Conservation (phyloP, 2,888 invertebrate species). For the Atethmia centrago region DNA sequence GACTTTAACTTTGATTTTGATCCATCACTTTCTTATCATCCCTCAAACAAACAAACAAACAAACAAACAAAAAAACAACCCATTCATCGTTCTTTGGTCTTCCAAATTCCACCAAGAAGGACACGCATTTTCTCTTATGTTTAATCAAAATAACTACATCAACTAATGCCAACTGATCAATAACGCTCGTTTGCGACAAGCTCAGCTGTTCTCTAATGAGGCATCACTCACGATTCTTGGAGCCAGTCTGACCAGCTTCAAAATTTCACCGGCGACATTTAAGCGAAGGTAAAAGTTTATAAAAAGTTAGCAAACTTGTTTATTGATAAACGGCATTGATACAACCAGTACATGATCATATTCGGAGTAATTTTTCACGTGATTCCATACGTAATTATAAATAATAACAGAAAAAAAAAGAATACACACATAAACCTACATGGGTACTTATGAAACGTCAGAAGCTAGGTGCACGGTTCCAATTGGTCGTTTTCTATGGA, state of each 20-base stretch:
- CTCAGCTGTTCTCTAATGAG: conserved; percentile 30
- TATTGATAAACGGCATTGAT: conserved; percentile 53
- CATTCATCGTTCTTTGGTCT: background rate
- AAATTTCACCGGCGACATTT: conserved; percentile 67
- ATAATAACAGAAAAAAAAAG: too few relatives aligned
- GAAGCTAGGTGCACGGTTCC: too few relatives aligned
- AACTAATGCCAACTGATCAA: background rate
- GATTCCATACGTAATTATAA: background rate
- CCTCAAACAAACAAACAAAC: background rate
- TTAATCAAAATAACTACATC: background rate
- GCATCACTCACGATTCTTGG: conserved; percentile 35
- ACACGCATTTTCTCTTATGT: background rate
- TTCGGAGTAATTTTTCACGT: conserved; percentile 34
- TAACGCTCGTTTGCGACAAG: background rate
- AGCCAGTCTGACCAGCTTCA: conserved; percentile 53
- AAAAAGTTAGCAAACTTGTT: conserved; percentile 62
- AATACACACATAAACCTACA: too few relatives aligned
- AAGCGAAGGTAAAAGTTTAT: conserved; percentile 65
- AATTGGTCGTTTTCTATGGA: too few relatives aligned
- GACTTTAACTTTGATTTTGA: too few relatives aligned
- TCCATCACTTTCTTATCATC: background rate
- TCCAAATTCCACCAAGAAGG: background rate
- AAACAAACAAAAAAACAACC: background rate
- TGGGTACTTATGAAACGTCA: too few relatives aligned
- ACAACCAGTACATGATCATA: conserved; percentile 48